Evolutionary conservation across 2,888 invertebrate genomes (phyloP).

Genomic region (Parnassius mnemosyne): DNA sequence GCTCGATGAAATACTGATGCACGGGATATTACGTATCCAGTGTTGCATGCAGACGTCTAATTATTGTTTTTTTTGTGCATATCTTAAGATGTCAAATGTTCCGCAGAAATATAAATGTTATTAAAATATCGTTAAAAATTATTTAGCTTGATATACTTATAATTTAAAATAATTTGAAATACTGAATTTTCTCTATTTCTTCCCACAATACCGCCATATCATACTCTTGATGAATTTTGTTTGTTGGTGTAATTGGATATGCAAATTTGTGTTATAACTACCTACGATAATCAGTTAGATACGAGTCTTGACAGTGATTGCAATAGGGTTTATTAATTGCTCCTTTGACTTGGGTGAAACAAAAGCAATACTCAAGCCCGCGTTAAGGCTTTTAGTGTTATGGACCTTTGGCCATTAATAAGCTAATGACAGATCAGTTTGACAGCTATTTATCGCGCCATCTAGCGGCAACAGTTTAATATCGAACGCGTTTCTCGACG

Average conservation of each 20-base stretch:
- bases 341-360: slow-evolving; percentile 3
- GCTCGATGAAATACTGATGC: slow-evolving; percentile 57
- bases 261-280: no score
- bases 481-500: slow-evolving; percentile 69
- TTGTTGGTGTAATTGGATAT: no score
- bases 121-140: background rate
- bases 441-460: slow-evolving; percentile 77
- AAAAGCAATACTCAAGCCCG: slow-evolving; percentile 18
- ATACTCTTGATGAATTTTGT: no score
- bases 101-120: slow-evolving; percentile 1
- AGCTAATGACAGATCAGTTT: slow-evolving; percentile 74
- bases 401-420: slow-evolving; percentile 66
- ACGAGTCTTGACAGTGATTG: slow-evolving; percentile 10
- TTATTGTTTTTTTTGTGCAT: slow-evolving; percentile 16
- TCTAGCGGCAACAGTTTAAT: slow-evolving; percentile 75
- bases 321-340: slow-evolving; percentile 20
- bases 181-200: no score
- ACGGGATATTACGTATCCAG: slow-evolving; percentile 55
- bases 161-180: no score
- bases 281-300: no score
- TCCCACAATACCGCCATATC: no score
- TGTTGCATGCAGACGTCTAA: slow-evolving; percentile 37
- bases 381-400: slow-evolving; percentile 51
- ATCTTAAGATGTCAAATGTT: slow-evolving; percentile 1
- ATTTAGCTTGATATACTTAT: no score